Base-by-base conservation (phyloP, 2,797 vertebrate species). In the Lacerta bilineata region DNA sequence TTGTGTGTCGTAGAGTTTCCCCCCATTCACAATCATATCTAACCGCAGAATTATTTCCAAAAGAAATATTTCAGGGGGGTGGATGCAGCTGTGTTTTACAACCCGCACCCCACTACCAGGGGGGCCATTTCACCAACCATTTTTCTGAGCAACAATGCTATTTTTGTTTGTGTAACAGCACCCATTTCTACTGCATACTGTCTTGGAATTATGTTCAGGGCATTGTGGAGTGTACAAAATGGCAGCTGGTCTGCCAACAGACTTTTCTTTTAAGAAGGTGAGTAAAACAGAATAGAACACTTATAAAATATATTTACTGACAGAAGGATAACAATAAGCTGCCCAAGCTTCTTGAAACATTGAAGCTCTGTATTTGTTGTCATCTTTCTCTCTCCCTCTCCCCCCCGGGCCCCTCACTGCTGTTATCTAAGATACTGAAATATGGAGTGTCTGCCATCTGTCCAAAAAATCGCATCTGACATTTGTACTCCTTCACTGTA, bases 261-360 rank as follows among this genome's bases (percentile, higher is more conserved):
- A 79, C 4, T 71, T 5, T 83, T 29, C 29, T n/a, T 69, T 69
- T 69, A 25, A 61, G 55, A 41, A 85, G 23, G 10, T 29, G 27
- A 69, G 69, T 74, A 69, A 55, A 55, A 55, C 50, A 55, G 33
- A 75, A 86, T 0, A 50, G 25, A 69, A 6, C 11, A 79, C 9
- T 46, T 17, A 78, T 68, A 27, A 36, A 69, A 55, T 55, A 27
- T 50, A 71, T 36, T 27, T 69, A 55, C 33, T 50, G 33, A 69
- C 29, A 46, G 27, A 55, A 68, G 41, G 23, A 68, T 55, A 39
- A 55, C 83, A 77, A 82, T n/a, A 83, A n/a, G 15, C 25, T 68
- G 72, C 41, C 13, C 76, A 3, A 29, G 23, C 41, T 83, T 83
- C 80, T 68, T 82, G 71, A 83, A 88, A 77, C 25, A 77, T n/a